Percentiles rank a stretch among this genome's conserved stretches.
Conservation (phyloP, 2,888 invertebrate species). For the Carabus problematicus region DNA sequence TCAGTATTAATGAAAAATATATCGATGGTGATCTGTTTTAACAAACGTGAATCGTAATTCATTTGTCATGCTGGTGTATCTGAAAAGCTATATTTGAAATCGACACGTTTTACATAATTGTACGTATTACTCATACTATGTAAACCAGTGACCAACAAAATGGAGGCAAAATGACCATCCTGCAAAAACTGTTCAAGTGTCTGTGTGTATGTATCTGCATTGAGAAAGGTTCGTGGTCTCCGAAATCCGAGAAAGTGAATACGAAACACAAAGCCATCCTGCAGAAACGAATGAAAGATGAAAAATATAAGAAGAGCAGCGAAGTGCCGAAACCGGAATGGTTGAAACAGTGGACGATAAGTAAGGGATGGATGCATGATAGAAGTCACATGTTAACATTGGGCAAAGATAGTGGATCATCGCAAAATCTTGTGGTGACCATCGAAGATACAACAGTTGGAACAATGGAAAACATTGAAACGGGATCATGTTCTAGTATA, state of each 20-base stretch:
- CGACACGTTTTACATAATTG: neutral
- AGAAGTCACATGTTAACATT: constrained; percentile 54
- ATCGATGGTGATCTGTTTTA: no score
- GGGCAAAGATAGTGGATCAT: constrained; percentile 36
- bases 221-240: constrained; percentile 55
- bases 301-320: constrained; percentile 33
- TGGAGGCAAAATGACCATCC: constrained; percentile 45
- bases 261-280: constrained; percentile 17
- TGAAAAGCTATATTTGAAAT: no score
- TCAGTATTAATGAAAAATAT: no score
- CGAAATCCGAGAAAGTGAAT: constrained; percentile 43
- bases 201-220: constrained; percentile 54
- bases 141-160: constrained; percentile 22
- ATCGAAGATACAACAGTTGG: constrained; percentile 10
- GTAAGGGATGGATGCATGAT: constrained; percentile 59
- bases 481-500: constrained; percentile 40
- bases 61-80: no score
- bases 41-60: no score
- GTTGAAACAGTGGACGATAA: constrained; percentile 60
- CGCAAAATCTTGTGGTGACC: neutral
- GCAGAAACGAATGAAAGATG: constrained; percentile 31
- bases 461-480: constrained; percentile 22
- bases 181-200: constrained; percentile 49
- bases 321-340: constrained; percentile 53
- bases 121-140: constrained; percentile 20